Percentiles rank a stretch among this genome's conserved stretches.
Conservation (phyloP, 2,888 invertebrate genomes). For the Oligia latruncula region DNA sequence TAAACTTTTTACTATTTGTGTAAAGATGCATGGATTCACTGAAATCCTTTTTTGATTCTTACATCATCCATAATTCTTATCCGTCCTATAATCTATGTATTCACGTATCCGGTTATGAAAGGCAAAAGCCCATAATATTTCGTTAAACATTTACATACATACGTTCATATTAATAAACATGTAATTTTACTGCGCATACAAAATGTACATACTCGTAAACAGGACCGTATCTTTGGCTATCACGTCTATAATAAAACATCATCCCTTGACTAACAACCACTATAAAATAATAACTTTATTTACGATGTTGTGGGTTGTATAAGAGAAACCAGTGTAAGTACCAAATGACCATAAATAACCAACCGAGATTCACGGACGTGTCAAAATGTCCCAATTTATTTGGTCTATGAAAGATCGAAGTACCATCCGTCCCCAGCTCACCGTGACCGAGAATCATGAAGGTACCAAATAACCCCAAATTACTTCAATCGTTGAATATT, state of each 20-base stretch:
- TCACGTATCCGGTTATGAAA: neutral
- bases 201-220: constrained; percentile 45
- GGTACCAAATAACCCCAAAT: constrained; percentile 31
- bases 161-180: constrained; percentile 32
- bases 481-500: constrained; percentile 50
- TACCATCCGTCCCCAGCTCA: constrained; percentile 5
- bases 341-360: constrained; percentile 25
- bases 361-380: neutral
- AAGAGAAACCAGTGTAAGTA: constrained; percentile 35
- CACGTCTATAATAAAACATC: constrained; percentile 50
- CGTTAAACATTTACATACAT: constrained; percentile 37
- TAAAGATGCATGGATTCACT: neutral
- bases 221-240: constrained; percentile 29
- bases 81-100: neutral
- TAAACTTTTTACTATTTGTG: neutral
- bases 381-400: neutral
- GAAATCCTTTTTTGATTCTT: neutral
- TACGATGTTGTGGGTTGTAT: constrained; percentile 43
- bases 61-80: neutral
- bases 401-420: neutral
- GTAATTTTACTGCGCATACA: constrained; percentile 33
- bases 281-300: constrained; percentile 59
- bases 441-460: constrained; percentile 9
- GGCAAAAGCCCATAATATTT: constrained; percentile 24
- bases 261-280: constrained; percentile 55